Evolutionary conservation across 2,888 invertebrate genomes (phyloP).

Genomic region (Hetaerina titia): DNA sequence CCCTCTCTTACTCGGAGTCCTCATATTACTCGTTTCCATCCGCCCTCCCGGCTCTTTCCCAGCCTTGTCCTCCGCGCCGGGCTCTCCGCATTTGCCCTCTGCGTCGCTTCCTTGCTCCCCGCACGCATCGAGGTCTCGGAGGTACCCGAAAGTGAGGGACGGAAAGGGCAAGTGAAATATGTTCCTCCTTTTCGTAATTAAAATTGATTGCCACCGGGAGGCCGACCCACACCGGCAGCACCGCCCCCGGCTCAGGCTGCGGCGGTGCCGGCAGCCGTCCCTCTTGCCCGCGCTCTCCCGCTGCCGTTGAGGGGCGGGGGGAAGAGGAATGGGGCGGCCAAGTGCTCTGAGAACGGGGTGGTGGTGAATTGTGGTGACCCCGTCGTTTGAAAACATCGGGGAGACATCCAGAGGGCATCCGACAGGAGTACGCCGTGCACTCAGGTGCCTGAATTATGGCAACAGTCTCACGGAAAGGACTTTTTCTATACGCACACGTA

Average conservation of each 20-base stretch:
- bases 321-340: background rate
- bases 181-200: conserved; percentile 52
- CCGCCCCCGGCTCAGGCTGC: background rate
- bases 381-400: background rate
- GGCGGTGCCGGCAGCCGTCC: background rate
- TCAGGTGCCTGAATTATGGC: no score
- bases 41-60: background rate
- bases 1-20: background rate
- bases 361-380: background rate
- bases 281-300: no score
- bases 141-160: background rate
- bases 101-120: background rate
- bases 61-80: background rate
- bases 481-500: no score
- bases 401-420: background rate
- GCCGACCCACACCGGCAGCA: background rate
- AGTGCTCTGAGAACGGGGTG: background rate
- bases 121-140: background rate
- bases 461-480: no score
- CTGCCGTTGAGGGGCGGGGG: background rate
- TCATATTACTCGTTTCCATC: background rate
- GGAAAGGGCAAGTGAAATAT: conserved; percentile 53
- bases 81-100: background rate
- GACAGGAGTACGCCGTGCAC: background rate
- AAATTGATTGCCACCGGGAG: conserved; percentile 55